These are phyloP conservation scores for Mobula hypostoma DNA, from an alignment of 2,113 vertebrate species.

Conservation along the genomic window DNA sequence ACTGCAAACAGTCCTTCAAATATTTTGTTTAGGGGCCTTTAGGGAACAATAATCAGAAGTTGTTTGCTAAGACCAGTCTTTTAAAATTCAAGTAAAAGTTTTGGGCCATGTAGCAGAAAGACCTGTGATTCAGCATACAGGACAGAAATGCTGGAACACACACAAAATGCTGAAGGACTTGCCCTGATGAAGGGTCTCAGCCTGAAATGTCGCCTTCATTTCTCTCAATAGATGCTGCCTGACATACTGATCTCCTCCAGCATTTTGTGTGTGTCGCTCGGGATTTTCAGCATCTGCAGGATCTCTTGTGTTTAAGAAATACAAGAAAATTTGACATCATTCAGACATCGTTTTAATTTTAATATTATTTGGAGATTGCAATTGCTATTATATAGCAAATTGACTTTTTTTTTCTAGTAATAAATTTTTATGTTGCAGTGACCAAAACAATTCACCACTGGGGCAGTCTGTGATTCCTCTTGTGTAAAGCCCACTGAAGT, in stretches of 20 bases:
- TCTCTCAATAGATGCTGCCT: too few species aligned
- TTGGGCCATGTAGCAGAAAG: background rate
- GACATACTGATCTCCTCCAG: too few species aligned
- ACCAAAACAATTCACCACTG: background rate
- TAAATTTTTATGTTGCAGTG: background rate
- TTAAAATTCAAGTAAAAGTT: constrained; percentile 1
- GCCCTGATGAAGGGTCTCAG: too few species aligned
- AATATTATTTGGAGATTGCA: background rate
- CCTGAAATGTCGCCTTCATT: too few species aligned
- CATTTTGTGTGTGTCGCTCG: too few species aligned
- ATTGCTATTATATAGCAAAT: background rate
- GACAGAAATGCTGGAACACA: background rate
- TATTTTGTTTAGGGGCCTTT: background rate
- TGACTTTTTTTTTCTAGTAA: background rate
- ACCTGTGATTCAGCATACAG: background rate
- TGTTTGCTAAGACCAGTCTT: background rate
- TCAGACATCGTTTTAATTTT: background rate
- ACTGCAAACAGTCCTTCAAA: background rate
- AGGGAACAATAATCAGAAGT: background rate
- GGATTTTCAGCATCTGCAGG: too few species aligned
- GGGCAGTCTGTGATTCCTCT: background rate
- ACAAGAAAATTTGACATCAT: background rate
- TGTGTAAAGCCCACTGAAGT: background rate
- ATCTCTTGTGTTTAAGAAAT: background rate
- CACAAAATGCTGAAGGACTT: too few species aligned